These are phyloP conservation scores for Drosophila truncata DNA, from an alignment of 1,140 invertebrate genomes.

Conservation along the genomic window DNA sequence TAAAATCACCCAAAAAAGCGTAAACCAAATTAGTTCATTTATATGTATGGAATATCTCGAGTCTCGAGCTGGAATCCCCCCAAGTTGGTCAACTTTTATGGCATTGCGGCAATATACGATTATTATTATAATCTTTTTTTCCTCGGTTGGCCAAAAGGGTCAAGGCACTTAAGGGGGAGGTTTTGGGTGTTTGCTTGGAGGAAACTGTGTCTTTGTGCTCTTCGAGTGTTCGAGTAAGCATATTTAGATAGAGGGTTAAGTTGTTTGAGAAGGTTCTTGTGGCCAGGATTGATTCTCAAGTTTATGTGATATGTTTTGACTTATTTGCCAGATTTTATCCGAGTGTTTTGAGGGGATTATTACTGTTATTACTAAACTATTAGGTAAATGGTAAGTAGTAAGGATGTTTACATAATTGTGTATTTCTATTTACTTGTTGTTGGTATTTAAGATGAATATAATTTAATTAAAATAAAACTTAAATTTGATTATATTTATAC, in stretches of 20 bases:
- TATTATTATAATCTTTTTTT: slow-evolving; percentile 32
- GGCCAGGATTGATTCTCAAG: slow-evolving; percentile 16
- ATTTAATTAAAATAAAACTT: neutral
- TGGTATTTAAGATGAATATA: neutral
- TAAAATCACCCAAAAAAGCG: slow-evolving; percentile 57
- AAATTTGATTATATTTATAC: neutral
- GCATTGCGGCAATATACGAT: slow-evolving; percentile 69
- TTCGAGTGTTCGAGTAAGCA: slow-evolving; percentile 29
- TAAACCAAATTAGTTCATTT: slow-evolving; percentile 77
- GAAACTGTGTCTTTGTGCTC: slow-evolving; percentile 15
- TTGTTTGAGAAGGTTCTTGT: slow-evolving; percentile 15
- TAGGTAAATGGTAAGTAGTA: neutral
- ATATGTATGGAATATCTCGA: slow-evolving; percentile 48
- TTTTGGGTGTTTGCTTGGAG: neutral
- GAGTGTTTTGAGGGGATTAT: neutral
- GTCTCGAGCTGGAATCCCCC: slow-evolving; percentile 10
- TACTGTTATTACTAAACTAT: neutral
- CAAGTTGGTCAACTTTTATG: slow-evolving; percentile 72
- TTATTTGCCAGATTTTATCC: slow-evolving; percentile 13
- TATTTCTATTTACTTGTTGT: neutral
- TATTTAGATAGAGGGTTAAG: slow-evolving; percentile 38
- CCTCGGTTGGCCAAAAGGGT: slow-evolving; percentile 36
- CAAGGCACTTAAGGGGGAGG: slow-evolving; percentile 28
- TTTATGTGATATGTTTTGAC: slow-evolving; percentile 23
- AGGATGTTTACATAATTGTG: neutral